These are phyloP conservation scores for Mesorhabditis belari DNA, from an alignment of 2,888 invertebrate genomes.

Conservation along the genomic window DNA sequence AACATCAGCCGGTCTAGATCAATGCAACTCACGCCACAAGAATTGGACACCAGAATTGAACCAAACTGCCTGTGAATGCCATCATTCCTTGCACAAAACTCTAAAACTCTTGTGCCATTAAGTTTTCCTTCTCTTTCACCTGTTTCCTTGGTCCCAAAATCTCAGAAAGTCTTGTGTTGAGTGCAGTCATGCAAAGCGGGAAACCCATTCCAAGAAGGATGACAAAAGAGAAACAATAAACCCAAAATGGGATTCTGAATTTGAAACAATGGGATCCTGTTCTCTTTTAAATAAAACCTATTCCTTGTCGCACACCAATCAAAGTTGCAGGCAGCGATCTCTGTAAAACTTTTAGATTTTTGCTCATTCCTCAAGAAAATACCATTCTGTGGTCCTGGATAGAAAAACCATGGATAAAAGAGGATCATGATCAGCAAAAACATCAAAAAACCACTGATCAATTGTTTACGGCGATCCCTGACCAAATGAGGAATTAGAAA, in stretches of 20 bases:
- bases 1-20: neutral
- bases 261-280: neutral
- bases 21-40: conserved; percentile 17
- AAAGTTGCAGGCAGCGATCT: conserved; percentile 10
- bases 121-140: neutral
- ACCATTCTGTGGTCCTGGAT: neutral
- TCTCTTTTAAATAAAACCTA: neutral
- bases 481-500: neutral
- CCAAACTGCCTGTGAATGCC: conserved; percentile 21
- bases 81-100: conserved; percentile 23
- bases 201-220: conserved; percentile 18
- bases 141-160: conserved; percentile 24
- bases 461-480: conserved; percentile 22
- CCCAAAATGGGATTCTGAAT: conserved; percentile 11
- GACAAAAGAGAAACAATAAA: conserved; percentile 12
- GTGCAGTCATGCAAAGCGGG: conserved; percentile 13
- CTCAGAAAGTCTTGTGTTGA: conserved; percentile 14
- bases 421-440: conserved; percentile 8
- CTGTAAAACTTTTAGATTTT: too few relatives aligned
- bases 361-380: neutral
- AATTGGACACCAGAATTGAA: conserved; percentile 18
- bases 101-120: conserved; percentile 6
- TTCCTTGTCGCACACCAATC: conserved; percentile 21
- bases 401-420: conserved; percentile 3
- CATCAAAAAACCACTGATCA: conserved; percentile 20